Evolutionary conservation across 1,140 invertebrate genomes (phyloP), one percentile per base, ranked within the genome.

Genomic region (Musca vetustissima): DNA sequence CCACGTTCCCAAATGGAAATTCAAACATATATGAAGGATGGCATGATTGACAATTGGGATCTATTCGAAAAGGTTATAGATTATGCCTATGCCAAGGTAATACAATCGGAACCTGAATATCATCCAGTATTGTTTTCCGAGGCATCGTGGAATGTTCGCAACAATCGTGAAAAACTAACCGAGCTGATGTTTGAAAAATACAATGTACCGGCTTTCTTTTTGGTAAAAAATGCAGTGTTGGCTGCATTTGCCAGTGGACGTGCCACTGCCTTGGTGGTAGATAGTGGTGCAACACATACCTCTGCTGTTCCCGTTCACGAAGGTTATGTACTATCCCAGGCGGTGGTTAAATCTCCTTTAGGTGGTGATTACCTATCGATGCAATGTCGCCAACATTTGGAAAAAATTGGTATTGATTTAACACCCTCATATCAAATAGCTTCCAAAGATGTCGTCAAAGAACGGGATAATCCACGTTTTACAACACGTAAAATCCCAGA

Each of bases 181-280:
- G 96, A 98, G 82, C 81, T 98, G 0, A 93, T 98, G 87, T 98
- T 98, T 84, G 96, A 98, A 83, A 98, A 97, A 77, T 98, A 96
- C 83, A 92, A 95, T 79, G 92, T 97, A 7, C 96, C 96, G 2
- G 96, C 96, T 1, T 97, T 98, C 83, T 98, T 95, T 80, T 84
- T 98, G 17, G 93, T 94, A 8, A 98, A 98, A 85, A 97, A 95
- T 84, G 95, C 96, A 0, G 95, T 97, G 1, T 81, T 98, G 14
- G 92, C 96, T 11, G 94, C 95, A 48, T 97, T 98, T 84, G 94
- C 96, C 1, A 97, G 97, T 84, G 96, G 96, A 2, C 84, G 93
- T 65, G 92, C 93, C 0, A 97, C 94, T 1, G 96, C 94, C 4
- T 84, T 98, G 66, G 93, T 98, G 8, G 88, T 98, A 17, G 96